phyloP scores from a whole-genome alignment of 2,888 invertebrate species.

The Cantharis lateralis region DNA sequence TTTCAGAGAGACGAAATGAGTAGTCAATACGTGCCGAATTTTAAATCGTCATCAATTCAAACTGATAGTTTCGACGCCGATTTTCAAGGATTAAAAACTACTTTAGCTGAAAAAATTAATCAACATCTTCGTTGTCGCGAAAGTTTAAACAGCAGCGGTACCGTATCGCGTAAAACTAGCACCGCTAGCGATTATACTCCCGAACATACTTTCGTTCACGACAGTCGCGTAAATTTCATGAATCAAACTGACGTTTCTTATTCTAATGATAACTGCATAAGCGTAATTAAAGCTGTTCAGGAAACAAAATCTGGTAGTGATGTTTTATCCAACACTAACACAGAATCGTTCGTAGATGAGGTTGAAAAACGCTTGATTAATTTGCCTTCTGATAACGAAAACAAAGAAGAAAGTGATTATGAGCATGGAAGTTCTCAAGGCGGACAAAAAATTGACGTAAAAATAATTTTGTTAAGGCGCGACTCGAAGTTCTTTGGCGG shows the following conservation, averaged over 20 bases:
- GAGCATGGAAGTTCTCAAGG: constrained; percentile 29
- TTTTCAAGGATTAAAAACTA: constrained; percentile 49
- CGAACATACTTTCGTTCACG: constrained; percentile 57
- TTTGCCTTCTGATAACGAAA: not conserved
- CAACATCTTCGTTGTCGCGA: constrained; percentile 50
- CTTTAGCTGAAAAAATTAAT: constrained; percentile 49
- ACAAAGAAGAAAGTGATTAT: not conserved
- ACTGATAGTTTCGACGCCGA: constrained; percentile 26
- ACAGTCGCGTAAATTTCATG: constrained; percentile 35
- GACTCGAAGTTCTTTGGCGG: constrained; percentile 26
- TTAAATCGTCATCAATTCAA: constrained; percentile 37
- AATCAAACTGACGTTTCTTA: constrained; percentile 44
- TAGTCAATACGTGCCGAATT: constrained; percentile 31
- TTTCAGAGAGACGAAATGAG: constrained; percentile 48
- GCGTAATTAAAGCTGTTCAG: constrained; percentile 37
- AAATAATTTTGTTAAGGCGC: constrained; percentile 46
- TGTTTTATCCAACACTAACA: constrained; percentile 33
- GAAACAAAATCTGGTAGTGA: constrained; percentile 37
- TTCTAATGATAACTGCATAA: constrained; percentile 42
- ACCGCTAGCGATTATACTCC: constrained; percentile 64
- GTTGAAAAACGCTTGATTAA: not conserved
- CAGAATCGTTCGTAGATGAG: not conserved
- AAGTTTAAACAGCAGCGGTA: constrained; percentile 55
- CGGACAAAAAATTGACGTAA: constrained; percentile 51
- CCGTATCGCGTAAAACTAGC: constrained; percentile 62